Percentiles rank a stretch among this genome's conserved stretches.
Evolutionary conservation across 35 echinoderm and acorn worm species (phyloP).

Genomic region (Apostichopus californicus): DNA sequence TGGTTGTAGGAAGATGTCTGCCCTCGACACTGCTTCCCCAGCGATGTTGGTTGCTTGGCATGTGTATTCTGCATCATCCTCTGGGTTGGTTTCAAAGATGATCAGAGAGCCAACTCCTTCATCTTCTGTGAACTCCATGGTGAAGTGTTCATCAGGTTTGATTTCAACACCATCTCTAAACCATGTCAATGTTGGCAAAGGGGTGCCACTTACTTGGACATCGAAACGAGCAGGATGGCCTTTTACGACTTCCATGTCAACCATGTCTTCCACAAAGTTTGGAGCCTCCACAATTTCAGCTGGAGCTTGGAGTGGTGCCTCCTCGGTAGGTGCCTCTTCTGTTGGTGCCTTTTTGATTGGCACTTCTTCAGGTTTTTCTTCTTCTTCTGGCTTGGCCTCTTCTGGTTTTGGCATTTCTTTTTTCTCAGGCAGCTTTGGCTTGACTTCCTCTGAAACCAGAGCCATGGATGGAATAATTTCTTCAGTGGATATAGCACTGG

Average conservation of each 20-base stretch:
- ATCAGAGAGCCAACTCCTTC: slow-evolving; percentile 82
- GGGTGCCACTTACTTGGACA: slow-evolving; percentile 87
- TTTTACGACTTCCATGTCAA: slow-evolving; percentile 92
- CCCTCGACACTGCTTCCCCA: slow-evolving; percentile 86
- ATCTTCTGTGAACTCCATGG: slow-evolving; percentile 84
- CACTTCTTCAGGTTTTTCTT: slow-evolving; percentile 45
- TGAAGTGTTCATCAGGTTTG: slow-evolving; percentile 77
- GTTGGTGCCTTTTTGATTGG: slow-evolving; percentile 28
- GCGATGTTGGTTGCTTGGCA: slow-evolving; percentile 91
- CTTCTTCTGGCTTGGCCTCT: slow-evolving; percentile 7
- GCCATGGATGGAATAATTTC: slow-evolving; percentile 28
- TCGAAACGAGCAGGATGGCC: slow-evolving; percentile 92
- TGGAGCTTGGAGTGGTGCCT: slow-evolving; percentile 38
- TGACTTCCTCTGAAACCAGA: too few relatives aligned
- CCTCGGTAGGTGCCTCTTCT: slow-evolving; percentile 48
- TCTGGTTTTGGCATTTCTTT: background rate
- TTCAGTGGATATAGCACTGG: slow-evolving; percentile 18
- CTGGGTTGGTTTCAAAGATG: slow-evolving; percentile 73
- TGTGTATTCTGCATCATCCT: slow-evolving; percentile 97
- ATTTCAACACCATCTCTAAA: slow-evolving; percentile 80
- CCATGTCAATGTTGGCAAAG: slow-evolving; percentile 82
- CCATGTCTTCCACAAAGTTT: slow-evolving; percentile 95
- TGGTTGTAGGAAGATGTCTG: slow-evolving; percentile 86
- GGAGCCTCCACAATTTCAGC: slow-evolving; percentile 70
- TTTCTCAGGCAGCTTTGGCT: slow-evolving; percentile 28